These are phyloP conservation scores for Diplazon laetatorius DNA, from an alignment of 2,888 invertebrate genomes.

Conservation along the genomic window DNA sequence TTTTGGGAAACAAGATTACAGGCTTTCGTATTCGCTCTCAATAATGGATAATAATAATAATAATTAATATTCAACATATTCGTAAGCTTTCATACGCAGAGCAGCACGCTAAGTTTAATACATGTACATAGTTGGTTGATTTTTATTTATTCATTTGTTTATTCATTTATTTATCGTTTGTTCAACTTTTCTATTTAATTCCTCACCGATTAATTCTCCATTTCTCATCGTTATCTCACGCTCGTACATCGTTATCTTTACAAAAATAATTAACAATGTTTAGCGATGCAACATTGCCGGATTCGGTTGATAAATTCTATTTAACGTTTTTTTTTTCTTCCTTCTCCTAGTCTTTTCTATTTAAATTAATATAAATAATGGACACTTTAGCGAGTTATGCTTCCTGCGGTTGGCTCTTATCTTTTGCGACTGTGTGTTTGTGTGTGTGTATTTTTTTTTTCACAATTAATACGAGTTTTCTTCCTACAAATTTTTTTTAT, in stretches of 20 bases:
- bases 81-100: constrained; percentile 79
- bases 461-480: constrained; percentile 49
- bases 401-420: constrained; percentile 59
- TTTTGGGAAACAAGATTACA: constrained; percentile 80
- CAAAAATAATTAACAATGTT: constrained; percentile 81
- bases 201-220: constrained; percentile 48
- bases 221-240: constrained; percentile 12
- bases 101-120: constrained; percentile 79
- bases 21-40: constrained; percentile 73
- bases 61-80: constrained; percentile 78
- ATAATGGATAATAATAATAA: constrained; percentile 66
- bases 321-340: constrained; percentile 18
- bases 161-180: constrained; percentile 48
- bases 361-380: constrained; percentile 68
- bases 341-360: constrained; percentile 3
- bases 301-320: constrained; percentile 72
- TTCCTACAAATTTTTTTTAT: constrained; percentile 28
- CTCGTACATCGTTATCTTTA: constrained; percentile 69
- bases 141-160: constrained; percentile 55
- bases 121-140: constrained; percentile 73
- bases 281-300: constrained; percentile 75
- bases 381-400: constrained; percentile 65
- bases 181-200: constrained; percentile 47
- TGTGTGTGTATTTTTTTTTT: constrained; percentile 39
- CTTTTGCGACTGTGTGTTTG: neutral